Percentiles rank a stretch among this genome's conserved stretches.
These are phyloP conservation scores for Nemotelus nigrinus DNA, from an alignment of 2,888 invertebrate species.

Conservation along the genomic window DNA sequence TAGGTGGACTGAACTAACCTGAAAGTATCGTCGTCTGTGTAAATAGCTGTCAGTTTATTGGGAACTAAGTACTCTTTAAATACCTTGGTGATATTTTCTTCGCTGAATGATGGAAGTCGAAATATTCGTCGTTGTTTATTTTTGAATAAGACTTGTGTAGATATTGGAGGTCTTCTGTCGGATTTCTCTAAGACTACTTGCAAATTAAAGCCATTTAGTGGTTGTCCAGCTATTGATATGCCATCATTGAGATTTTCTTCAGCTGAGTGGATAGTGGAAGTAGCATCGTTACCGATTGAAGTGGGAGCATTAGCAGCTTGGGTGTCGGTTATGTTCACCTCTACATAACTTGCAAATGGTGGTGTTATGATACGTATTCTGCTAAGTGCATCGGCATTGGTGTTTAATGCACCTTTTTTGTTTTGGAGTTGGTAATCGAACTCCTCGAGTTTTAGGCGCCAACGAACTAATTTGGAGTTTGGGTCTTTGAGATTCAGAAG, in stretches of 20 bases:
- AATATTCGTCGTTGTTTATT: conserved; percentile 8
- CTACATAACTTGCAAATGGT: background rate
- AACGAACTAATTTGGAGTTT: background rate
- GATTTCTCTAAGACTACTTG: background rate
- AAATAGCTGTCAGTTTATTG: conserved; percentile 27
- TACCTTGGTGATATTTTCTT: background rate
- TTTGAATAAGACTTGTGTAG: background rate
- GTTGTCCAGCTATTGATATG: conserved; percentile 1
- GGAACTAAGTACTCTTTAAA: conserved; percentile 17
- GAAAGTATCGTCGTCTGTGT: conserved; percentile 38
- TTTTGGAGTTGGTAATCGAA: conserved; percentile 4
- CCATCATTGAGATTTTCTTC: background rate
- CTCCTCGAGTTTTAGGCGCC: background rate
- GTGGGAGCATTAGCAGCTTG: background rate
- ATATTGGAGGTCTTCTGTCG: conserved; percentile 15
- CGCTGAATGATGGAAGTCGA: background rate
- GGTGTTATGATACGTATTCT: background rate
- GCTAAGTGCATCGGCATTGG: conserved; percentile 45
- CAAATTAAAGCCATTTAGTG: conserved; percentile 1
- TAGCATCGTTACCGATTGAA: background rate
- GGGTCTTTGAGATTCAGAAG: background rate
- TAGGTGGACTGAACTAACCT: conserved; percentile 27
- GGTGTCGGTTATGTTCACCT: background rate
- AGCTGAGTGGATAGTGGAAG: conserved; percentile 9
- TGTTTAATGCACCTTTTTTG: conserved; percentile 42